Evolutionary conservation across 2,888 invertebrate species (phyloP).

Genomic region (Tipula confusa): DNA sequence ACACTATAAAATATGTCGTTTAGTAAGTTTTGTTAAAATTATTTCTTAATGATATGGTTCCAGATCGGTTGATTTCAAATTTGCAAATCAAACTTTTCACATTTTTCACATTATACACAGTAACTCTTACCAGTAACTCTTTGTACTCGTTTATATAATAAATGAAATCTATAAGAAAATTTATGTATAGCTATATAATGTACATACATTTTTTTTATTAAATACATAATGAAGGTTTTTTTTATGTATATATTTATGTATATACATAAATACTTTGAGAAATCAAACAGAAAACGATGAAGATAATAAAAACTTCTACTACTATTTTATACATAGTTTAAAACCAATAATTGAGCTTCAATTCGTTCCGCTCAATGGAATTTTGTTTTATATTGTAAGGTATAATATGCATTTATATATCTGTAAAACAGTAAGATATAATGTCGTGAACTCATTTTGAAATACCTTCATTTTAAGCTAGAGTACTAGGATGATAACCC

Average conservation of each 20-base stretch:
- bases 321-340: background rate
- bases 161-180: conserved; percentile 3
- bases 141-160: conserved; percentile 8
- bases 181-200: background rate
- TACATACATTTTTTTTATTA: background rate
- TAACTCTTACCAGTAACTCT: background rate
- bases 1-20: too few species aligned
- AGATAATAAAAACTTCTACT: background rate
- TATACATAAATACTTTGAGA: background rate
- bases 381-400: background rate
- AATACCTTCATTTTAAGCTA: too few species aligned
- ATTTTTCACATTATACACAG: background rate
- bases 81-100: background rate
- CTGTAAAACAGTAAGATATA: background rate
- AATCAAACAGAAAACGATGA: conserved; percentile 8
- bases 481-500: too few species aligned
- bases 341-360: background rate
- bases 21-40: background rate
- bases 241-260: background rate
- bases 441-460: background rate
- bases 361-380: conserved; percentile 25
- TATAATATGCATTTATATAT: background rate
- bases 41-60: background rate
- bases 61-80: background rate
- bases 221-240: background rate